Base-by-base conservation (phyloP, 2,113 vertebrate species). In the Nannobrachium achirus region DNA sequence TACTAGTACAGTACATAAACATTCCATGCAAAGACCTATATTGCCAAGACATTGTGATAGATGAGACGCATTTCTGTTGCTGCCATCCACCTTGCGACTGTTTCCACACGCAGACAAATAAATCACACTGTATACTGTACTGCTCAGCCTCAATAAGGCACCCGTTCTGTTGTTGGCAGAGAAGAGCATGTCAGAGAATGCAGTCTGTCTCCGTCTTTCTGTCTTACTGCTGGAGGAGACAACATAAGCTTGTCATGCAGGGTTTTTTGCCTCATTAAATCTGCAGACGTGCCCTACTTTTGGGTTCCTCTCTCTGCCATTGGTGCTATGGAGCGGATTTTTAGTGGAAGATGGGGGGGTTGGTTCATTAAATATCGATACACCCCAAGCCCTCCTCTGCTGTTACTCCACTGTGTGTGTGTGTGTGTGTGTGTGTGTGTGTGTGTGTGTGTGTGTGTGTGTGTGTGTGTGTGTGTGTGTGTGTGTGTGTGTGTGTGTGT, bases 221-320 rank as follows among this genome's bases (percentile, higher is more conserved):
- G 59, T 75, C 71, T 56, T 74, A 76, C 63, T 66, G 78, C 75
- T 81, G 69, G 75, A 86, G 77, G 78, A 84, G 81, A 82, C 88
- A 85, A 87, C 86, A 85, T 80, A 84, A 81, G 83, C 86, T 81
- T 69, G 78, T 86, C 83, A 79, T 74, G 46, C 71, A 74, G 68
- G 44, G 46, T 73, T 83, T 63, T 86, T 74, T 84, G 85, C 86
- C 82, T 90, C 89, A 89, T 90, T 91, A 91, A 90, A 90, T 90
- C 82, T 91, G 87, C 89, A 89, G 84, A 87, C 85, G 44, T 89
- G 87, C 58, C 90, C 89, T 91, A 91, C 82, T 89, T 84, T 85
- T 71, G 70, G 76, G 66, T 61, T 70, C 69, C 67, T 80, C 66
- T 76, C 67, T 80, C 66, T 76, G 77, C 73, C 75, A 33, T 71